These are phyloP conservation scores for Alouatta palliata DNA, from an alignment of 2,113 vertebrate species.

Conservation along the genomic window DNA sequence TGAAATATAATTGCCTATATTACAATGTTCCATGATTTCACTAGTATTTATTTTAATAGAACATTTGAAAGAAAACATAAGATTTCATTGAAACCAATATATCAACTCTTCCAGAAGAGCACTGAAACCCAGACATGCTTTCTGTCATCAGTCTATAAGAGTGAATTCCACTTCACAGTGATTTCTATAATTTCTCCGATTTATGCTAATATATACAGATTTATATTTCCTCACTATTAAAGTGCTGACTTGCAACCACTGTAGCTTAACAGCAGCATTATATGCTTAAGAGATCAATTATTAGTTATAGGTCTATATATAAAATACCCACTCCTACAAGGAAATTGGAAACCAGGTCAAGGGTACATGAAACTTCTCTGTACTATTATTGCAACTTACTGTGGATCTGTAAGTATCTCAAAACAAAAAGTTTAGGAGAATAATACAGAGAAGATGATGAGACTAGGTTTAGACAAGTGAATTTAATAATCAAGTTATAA, in stretches of 20 bases:
- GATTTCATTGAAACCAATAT: background rate
- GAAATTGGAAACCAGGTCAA: background rate
- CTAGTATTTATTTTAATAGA: background rate
- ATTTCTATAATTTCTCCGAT: background rate
- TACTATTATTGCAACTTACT: background rate
- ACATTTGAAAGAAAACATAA: background rate
- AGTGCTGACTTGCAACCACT: background rate
- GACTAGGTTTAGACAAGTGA: background rate
- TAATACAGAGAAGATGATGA: background rate
- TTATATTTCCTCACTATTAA: background rate
- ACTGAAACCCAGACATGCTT: background rate
- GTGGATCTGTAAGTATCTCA: background rate
- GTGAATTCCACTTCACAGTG: background rate
- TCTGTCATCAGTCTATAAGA: background rate
- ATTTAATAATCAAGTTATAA: background rate
- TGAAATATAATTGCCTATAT: background rate
- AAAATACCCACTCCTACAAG: background rate
- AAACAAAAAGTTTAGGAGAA: background rate
- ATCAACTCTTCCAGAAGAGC: background rate
- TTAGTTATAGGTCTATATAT: background rate
- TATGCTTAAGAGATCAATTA: background rate
- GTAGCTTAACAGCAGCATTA: background rate
- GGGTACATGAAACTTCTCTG: background rate
- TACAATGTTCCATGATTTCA: background rate
- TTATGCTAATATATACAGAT: background rate